Conservation (phyloP, 2,113 vertebrate species). For the Tricholaema leucomelas region DNA sequence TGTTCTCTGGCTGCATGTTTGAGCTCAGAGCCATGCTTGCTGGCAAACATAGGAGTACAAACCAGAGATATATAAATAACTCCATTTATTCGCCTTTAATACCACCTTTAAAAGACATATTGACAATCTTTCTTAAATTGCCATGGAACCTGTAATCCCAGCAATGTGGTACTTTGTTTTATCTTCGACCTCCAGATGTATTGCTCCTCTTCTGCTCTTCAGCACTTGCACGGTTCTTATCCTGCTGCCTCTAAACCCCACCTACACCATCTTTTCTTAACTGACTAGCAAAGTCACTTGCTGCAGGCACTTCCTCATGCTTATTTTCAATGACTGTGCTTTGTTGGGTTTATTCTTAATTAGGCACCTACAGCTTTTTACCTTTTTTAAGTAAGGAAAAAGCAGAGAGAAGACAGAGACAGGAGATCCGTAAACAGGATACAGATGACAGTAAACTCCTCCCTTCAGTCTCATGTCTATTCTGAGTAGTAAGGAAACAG, state of each 20-base stretch:
- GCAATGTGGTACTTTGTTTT: not conserved
- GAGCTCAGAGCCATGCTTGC: not conserved
- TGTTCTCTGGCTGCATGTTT: not conserved
- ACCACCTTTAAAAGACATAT: not conserved
- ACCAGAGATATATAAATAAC: not conserved
- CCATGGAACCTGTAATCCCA: not conserved
- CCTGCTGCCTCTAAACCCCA: not conserved
- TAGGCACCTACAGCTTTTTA: not conserved
- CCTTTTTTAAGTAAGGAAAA: no score
- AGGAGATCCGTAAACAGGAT: not conserved
- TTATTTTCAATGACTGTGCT: not conserved
- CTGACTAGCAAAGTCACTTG: not conserved
- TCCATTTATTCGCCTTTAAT: not conserved
- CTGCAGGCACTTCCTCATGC: conserved; percentile 10
- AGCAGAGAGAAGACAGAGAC: not conserved
- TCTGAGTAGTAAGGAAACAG: not conserved
- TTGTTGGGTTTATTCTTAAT: not conserved
- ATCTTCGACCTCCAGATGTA: not conserved
- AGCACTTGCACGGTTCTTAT: not conserved
- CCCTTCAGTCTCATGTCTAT: not conserved
- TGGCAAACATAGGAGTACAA: not conserved
- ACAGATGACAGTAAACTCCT: not conserved
- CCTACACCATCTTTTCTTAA: not conserved
- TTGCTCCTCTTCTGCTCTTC: not conserved
- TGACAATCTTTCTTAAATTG: not conserved